These are phyloP conservation scores for Drosophila rubida DNA, from an alignment of 2,888 invertebrate genomes.

Conservation along the genomic window DNA sequence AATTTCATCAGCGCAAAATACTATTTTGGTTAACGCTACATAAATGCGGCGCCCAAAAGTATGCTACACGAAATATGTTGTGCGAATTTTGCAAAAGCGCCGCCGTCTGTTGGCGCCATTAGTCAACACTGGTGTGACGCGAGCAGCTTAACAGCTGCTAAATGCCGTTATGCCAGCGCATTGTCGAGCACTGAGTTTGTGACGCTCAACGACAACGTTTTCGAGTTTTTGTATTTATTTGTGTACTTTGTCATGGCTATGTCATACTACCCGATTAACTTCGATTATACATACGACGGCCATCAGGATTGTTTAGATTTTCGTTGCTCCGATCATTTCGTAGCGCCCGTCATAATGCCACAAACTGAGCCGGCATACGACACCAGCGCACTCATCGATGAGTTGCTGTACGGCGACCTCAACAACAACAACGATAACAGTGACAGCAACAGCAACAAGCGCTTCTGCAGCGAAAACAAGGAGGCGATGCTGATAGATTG, in stretches of 20 bases:
- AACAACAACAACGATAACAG: not conserved
- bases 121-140: constrained; percentile 25
- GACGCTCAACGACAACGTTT: not conserved
- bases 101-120: constrained; percentile 32
- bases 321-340: constrained; percentile 29
- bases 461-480: not conserved
- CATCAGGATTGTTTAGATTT: constrained; percentile 18
- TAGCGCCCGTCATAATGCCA: constrained; percentile 39
- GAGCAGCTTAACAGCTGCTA: constrained; percentile 35
- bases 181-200: constrained; percentile 12
- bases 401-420: not conserved
- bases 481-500: not conserved
- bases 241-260: constrained; percentile 24
- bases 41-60: constrained; percentile 37
- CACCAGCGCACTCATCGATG: not conserved
- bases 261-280: constrained; percentile 20
- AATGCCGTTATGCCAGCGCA: constrained; percentile 50
- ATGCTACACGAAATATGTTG: constrained; percentile 25
- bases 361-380: not conserved
- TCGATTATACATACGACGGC: constrained; percentile 16
- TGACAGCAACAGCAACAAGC: not conserved
- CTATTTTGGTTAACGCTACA: too few species aligned
- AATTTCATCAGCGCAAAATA: too few species aligned
- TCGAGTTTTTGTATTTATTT: not conserved
- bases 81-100: constrained; percentile 16